A percentile compares a stretch with the other conserved stretches of the same genome.
Evolutionary conservation across 2,888 invertebrate species (phyloP).

Genomic region (Lumbricus terrestris): DNA sequence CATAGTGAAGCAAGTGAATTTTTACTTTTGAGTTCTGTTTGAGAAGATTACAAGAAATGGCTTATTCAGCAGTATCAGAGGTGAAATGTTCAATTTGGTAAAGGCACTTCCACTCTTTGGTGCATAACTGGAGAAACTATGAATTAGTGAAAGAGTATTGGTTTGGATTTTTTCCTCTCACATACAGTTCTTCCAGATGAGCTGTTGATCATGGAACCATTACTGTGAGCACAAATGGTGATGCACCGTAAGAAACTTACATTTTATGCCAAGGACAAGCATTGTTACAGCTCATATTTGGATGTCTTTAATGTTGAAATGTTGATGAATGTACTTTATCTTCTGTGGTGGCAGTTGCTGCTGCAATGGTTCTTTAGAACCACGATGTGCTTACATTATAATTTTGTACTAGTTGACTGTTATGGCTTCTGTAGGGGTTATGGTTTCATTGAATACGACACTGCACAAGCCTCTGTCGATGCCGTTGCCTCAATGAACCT

Average conservation of each 20-base stretch:
- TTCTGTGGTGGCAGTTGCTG: background rate
- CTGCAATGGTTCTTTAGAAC: background rate
- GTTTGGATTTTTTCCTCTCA: background rate
- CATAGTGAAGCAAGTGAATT: background rate
- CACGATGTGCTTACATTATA: background rate
- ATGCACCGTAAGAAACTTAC: background rate
- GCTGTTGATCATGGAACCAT: background rate
- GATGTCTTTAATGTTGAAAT: background rate
- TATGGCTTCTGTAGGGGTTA: constrained; percentile 76
- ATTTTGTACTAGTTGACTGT: background rate
- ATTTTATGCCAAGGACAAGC: background rate
- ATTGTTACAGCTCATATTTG: background rate
- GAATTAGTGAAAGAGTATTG: background rate
- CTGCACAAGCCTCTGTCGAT: constrained; percentile 86
- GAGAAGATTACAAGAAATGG: background rate
- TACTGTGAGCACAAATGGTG: background rate
- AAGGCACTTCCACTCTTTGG: background rate
- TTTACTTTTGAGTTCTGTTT: background rate
- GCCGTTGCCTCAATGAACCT: constrained; percentile 98
- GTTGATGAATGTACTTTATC: background rate
- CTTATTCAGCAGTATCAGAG: background rate
- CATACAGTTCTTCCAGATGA: background rate
- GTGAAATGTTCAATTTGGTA: background rate
- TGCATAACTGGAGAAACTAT: background rate
- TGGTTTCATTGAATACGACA: constrained; percentile 96